A percentile compares a stretch with the other conserved stretches of the same genome.
phyloP scores from a whole-genome alignment of 2,888 invertebrate species.

The Sialis fuliginosa region DNA sequence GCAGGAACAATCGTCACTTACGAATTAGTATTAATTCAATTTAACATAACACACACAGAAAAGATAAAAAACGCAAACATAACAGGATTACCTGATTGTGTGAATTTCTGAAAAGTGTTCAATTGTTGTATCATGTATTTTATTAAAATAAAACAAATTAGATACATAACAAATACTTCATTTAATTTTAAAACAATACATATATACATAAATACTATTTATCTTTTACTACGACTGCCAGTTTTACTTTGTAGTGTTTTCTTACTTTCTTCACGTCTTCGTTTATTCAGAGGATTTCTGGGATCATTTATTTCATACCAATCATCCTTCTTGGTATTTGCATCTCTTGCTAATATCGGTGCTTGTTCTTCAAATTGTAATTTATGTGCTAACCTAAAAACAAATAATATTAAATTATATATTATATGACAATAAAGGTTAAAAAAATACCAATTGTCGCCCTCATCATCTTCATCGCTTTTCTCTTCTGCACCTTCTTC shows the following conservation, averaged over 20 bases:
- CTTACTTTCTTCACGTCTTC: constrained; percentile 49
- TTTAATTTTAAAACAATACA: too few relatives aligned
- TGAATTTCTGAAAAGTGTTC: too few relatives aligned
- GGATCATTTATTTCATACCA: constrained; percentile 97
- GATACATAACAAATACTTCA: too few relatives aligned
- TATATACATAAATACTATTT: too few relatives aligned
- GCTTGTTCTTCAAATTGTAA: constrained; percentile 48
- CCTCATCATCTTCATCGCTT: constrained; percentile 20
- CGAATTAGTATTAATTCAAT: too few relatives aligned
- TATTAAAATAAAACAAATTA: too few relatives aligned
- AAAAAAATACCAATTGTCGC: constrained; percentile 9
- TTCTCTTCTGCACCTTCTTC: constrained; percentile 21
- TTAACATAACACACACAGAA: too few relatives aligned
- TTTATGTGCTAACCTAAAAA: constrained; percentile 42
- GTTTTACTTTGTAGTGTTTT: constrained; percentile 12
- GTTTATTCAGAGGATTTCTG: constrained; percentile 81
- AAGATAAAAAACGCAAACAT: too few relatives aligned
- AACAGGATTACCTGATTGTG: too few relatives aligned
- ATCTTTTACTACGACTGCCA: neutral
- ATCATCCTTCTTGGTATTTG: constrained; percentile 80
- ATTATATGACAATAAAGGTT: neutral
- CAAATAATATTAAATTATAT: constrained; percentile 8
- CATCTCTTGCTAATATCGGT: constrained; percentile 73
- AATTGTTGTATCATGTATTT: too few relatives aligned
- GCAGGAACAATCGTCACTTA: too few relatives aligned